phyloP scores from a whole-genome alignment of 2,888 invertebrate genomes.

The Glaucopsyche alexis region DNA sequence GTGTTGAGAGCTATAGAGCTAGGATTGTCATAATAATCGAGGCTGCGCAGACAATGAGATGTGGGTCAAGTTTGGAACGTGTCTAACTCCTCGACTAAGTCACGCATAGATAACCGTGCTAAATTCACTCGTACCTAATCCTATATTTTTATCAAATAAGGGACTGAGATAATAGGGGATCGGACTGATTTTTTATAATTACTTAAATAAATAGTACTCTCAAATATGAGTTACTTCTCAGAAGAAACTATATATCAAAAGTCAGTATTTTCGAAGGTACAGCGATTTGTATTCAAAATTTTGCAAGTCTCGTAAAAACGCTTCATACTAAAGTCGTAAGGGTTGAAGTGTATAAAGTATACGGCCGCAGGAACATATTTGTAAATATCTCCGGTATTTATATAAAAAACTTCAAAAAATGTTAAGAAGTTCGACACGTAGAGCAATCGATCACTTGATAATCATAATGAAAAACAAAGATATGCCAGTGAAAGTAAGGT shows the following conservation, averaged over 20 bases:
- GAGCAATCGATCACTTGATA: not conserved
- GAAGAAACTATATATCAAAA: too few relatives aligned
- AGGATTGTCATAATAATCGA: conserved; percentile 47
- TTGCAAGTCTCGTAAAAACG: too few relatives aligned
- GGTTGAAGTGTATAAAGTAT: too few relatives aligned
- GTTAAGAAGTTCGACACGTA: not conserved
- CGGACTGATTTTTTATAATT: too few relatives aligned
- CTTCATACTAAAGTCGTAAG: too few relatives aligned
- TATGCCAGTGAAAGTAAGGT: not conserved
- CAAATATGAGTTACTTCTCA: too few relatives aligned
- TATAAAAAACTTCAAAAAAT: too few relatives aligned
- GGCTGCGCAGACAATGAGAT: conserved; percentile 70
- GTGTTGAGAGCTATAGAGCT: not conserved
- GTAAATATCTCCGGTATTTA: too few relatives aligned
- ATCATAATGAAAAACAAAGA: not conserved
- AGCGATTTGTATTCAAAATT: too few relatives aligned
- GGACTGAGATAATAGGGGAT: not conserved
- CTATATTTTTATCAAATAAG: not conserved
- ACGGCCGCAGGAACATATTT: too few relatives aligned
- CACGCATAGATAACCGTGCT: conserved; percentile 47
- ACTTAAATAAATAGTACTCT: too few relatives aligned
- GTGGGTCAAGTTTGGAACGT: conserved; percentile 72
- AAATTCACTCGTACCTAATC: not conserved
- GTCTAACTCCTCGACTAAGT: conserved; percentile 52
- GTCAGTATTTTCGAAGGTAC: too few relatives aligned